Conservation (phyloP, 2,888 invertebrate genomes). For the Xestia ashworthii region DNA sequence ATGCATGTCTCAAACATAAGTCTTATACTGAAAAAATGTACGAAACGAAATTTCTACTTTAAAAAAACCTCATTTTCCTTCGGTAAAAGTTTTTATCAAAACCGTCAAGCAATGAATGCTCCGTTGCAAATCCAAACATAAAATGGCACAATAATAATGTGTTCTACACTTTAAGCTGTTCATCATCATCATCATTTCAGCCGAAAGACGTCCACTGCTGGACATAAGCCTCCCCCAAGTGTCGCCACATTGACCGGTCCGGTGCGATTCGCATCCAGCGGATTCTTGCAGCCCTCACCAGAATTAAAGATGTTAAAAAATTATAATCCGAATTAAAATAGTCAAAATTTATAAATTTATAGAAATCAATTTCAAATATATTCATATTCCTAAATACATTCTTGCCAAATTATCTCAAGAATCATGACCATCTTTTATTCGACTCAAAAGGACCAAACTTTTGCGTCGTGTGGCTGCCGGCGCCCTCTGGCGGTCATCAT, state of each 20-base stretch:
- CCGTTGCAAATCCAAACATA: background rate
- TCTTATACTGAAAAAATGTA: background rate
- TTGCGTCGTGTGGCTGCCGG: slow-evolving; percentile 3
- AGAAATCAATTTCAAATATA: background rate
- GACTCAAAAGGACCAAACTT: slow-evolving; percentile 13
- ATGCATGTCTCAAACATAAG: background rate
- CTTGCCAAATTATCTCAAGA: slow-evolving; percentile 14
- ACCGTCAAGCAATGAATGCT: no score
- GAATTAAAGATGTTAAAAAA: background rate
- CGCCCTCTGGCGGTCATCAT: slow-evolving; percentile 69
- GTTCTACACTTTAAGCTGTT: background rate
- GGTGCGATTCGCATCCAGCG: no score
- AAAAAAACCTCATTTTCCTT: no score
- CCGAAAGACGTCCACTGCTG: no score
- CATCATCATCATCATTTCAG: no score
- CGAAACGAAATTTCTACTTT: background rate
- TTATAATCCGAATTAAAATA: background rate
- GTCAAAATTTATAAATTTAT: background rate
- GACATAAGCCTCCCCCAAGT: no score
- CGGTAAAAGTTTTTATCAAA: background rate
- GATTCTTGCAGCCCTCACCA: no score
- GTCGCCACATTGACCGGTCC: no score
- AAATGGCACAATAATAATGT: background rate
- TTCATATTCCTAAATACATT: background rate
- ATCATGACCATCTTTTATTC: background rate